Base-by-base conservation (phyloP, 2,797 vertebrate species). In the Jordanella pulchra region DNA sequence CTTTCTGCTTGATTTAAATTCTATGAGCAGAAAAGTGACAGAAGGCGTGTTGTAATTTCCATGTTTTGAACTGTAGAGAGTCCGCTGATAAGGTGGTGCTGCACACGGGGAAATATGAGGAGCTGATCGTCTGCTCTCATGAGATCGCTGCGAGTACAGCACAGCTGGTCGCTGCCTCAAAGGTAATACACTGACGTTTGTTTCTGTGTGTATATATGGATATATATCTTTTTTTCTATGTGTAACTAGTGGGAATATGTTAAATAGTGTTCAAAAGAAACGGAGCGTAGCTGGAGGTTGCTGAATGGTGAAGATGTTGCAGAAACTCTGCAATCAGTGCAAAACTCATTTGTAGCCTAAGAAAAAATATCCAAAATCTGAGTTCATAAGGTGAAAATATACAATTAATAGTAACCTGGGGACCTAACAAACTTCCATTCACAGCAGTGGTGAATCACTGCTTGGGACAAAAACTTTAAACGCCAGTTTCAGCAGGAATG, bases 141-240 rank as follows among this genome's bases (percentile, higher is more conserved):
- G 98, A 99, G 86, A 98, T 99, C 0, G 98, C 97, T 0, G 98
- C 97, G 71, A 99, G 98, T 89, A 99, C 98, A 0, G 98, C 98
- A 23, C 98, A 99, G 89, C 95, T 99, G 65, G 98, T 99, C 45
- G 98, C 98, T 0, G 97, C 98, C 69, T 99, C 98, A 51, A 99
- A 99, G 96, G 98, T 99, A 86, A 71, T 0, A 0, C 42, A 54
- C 54, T 45, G 35, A n/a, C n/a, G n/a, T n/a, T n/a, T n/a, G n/a
- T n/a, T n/a, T n/a, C n/a, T n/a, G n/a, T n/a, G n/a, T n/a, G n/a
- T n/a, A n/a, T n/a, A n/a, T n/a, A n/a, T n/a, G n/a, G n/a, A n/a
- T 27, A 27, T 15, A 14, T 55, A 55, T 13, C 14, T 28, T 27
- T 28, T 27, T 55, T 28, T 27, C 53, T 25, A 27, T 28, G 14